Evolutionary conservation across 2,888 invertebrate species (phyloP).

Genomic region (Fissipunctia ypsillon): DNA sequence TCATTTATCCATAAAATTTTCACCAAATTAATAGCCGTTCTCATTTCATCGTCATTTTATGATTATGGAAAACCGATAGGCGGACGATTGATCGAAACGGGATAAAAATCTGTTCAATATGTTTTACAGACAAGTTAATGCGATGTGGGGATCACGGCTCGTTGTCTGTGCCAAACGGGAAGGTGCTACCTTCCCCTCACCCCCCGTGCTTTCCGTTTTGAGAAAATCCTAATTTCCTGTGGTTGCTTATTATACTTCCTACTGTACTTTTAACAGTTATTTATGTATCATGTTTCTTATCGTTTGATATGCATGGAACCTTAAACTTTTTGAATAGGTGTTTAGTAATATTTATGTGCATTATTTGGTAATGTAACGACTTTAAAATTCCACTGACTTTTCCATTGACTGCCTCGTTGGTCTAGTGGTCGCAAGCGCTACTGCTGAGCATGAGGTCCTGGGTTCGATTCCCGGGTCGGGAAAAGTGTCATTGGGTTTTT

Average conservation of each 20-base stretch:
- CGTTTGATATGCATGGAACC: constrained; percentile 5
- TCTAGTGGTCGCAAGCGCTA: too few species aligned
- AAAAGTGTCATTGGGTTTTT: too few species aligned
- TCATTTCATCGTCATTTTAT: constrained; percentile 53
- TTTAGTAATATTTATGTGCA: not conserved
- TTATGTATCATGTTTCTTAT: constrained; percentile 40
- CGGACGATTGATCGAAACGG: constrained; percentile 49
- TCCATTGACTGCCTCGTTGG: too few species aligned
- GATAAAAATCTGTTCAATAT: constrained; percentile 57
- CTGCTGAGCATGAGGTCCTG: too few species aligned
- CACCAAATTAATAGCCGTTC: constrained; percentile 49
- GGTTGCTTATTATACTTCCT: constrained; percentile 63
- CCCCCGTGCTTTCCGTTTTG: constrained; percentile 66
- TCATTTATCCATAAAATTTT: constrained; percentile 48
- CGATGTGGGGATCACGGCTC: constrained; percentile 48
- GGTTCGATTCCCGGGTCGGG: too few species aligned
- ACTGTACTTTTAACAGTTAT: constrained; percentile 46
- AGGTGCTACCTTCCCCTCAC: constrained; percentile 62
- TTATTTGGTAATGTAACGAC: not conserved
- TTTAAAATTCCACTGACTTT: too few species aligned
- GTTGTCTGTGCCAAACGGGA: constrained; percentile 69
- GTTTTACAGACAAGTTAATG: constrained; percentile 58
- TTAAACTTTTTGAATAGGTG: not conserved
- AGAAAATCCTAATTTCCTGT: constrained; percentile 75
- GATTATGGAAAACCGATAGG: constrained; percentile 59